Evolutionary conservation across 2,113 vertebrate genomes (phyloP), one percentile per base, ranked within the genome.

Genomic region (Cyprinodon tularosa): DNA sequence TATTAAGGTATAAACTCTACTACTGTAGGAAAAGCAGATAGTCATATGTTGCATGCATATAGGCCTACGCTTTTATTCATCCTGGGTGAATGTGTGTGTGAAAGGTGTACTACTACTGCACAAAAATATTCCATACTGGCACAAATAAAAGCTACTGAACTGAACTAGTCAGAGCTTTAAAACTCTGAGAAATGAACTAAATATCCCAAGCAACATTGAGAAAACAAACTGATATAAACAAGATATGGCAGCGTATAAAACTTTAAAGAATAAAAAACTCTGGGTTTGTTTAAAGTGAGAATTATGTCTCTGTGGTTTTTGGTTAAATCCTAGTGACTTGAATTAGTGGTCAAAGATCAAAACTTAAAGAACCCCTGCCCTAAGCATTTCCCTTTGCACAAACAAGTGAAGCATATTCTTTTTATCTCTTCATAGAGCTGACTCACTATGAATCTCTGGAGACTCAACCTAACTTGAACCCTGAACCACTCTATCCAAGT

Each of bases 261-360:
- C 7, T 10, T 45, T 36, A 5, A 9, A 39, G 3, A 14, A 22
- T 29, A 6, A 64, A 17, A 3, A 29, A 72, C 29, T 10, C 11
- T 36, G 53, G 71, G 71, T 64, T 53, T 39, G 12, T 64, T 72
- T 72, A 45, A 72, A 48, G 70, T 29, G 61, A 40, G 39, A 12
- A 15, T 61, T 62, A 42, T 38, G 39, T 36, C 37, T 64, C 45
- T 45, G 36, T 37, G 13, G 69, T 60, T 5, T 62, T 45, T 14
- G 38, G 45, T 39, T 45, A 50, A 22, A 39, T 40, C 36, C 36
- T 14, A 45, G 12, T 3, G 48, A 40, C 69, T 42, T 62, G 45
- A 44, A 45, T 42, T 62, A 42, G 50, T 12, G 22, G 61, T 20
- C 15, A 15, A 39, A 15, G 37, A 61, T 71, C 14, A 29, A 36